Evolutionary conservation across 2,888 invertebrate species (phyloP).

Genomic region (Phragmatobia fuliginosa): DNA sequence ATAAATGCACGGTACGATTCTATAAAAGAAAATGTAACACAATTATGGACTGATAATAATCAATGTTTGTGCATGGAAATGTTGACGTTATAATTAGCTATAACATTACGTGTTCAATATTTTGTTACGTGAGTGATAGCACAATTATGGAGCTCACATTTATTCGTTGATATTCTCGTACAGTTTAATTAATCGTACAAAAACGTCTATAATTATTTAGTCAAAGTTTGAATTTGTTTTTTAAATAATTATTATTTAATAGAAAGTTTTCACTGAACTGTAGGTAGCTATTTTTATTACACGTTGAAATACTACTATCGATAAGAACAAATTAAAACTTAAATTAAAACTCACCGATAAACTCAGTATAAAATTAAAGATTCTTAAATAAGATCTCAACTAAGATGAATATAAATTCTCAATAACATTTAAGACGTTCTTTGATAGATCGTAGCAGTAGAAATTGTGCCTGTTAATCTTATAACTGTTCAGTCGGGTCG

Average conservation of each 20-base stretch:
- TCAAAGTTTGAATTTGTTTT: neutral
- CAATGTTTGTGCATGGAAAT: neutral
- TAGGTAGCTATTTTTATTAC: no score
- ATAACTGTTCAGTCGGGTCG: no score
- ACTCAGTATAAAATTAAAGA: no score
- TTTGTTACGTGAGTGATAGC: neutral
- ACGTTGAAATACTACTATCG: no score
- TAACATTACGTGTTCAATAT: neutral
- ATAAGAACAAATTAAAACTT: no score
- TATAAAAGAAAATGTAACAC: neutral
- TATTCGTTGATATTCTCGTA: neutral
- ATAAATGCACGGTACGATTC: no score
- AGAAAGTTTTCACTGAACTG: no score
- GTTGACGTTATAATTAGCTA: slow-evolving; percentile 7
- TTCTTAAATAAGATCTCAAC: no score
- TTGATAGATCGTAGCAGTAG: neutral
- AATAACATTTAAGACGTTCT: neutral
- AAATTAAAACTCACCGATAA: no score
- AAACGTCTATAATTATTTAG: neutral
- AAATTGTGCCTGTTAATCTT: neutral
- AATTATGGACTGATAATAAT: neutral
- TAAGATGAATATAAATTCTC: neutral
- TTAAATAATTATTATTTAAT: no score
- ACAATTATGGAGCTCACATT: neutral
- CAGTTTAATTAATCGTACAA: neutral